Conservation (phyloP, 2,888 invertebrate species). For the Pterobdella sp. region DNA sequence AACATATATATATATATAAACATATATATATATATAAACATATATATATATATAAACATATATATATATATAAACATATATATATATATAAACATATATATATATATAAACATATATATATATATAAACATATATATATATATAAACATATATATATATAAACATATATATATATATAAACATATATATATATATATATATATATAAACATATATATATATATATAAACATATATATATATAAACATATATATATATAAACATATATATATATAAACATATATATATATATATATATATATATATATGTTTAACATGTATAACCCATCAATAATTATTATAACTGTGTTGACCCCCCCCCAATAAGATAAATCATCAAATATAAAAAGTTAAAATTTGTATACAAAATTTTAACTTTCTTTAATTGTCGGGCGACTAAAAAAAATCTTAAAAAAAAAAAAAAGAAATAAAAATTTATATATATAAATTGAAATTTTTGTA, state of each 20-base stretch:
- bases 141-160: no score
- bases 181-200: no score
- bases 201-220: no score
- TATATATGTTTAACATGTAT: conserved; percentile 43
- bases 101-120: no score
- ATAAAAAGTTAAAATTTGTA: conserved; percentile 39
- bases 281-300: background rate
- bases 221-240: no score
- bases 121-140: no score
- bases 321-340: background rate
- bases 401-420: background rate
- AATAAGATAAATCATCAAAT: conserved; percentile 12
- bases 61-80: no score
- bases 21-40: background rate
- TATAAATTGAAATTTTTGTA: background rate
- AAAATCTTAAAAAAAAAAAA: background rate
- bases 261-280: background rate
- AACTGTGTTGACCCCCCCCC: background rate
- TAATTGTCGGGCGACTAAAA: background rate
- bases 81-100: no score
- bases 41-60: conserved; percentile 48
- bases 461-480: background rate
- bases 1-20: background rate
- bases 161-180: no score
- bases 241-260: no score